Conservation (phyloP, 2,888 invertebrate genomes). For the Crematogaster levior region DNA sequence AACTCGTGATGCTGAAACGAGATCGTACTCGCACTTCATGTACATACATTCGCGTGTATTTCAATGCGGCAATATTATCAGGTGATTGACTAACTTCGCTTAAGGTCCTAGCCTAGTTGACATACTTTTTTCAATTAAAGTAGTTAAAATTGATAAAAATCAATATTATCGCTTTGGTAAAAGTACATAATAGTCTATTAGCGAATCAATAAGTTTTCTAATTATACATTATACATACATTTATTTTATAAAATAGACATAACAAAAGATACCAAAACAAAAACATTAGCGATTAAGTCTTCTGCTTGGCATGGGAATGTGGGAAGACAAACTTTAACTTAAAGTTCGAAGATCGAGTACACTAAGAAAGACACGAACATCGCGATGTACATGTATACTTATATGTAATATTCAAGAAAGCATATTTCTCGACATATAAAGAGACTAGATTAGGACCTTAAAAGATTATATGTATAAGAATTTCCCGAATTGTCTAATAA, state of each 20-base stretch:
- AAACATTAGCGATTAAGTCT: neutral
- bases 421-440: neutral
- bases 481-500: neutral
- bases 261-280: neutral
- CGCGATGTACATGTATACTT: neutral
- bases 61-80: neutral
- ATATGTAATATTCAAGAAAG: neutral
- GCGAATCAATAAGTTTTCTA: neutral
- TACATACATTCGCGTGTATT: neutral
- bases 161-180: neutral
- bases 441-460: constrained; percentile 55
- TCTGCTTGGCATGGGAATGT: constrained; percentile 3
- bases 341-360: neutral
- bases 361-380: neutral
- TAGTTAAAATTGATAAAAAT: neutral
- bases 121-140: neutral
- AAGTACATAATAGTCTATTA: neutral
- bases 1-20: constrained; percentile 4
- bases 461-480: neutral
- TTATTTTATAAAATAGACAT: neutral
- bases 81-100: constrained; percentile 20
- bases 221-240: neutral
- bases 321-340: constrained; percentile 6
- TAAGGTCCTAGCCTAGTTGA: constrained; percentile 36
- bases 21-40: neutral